Evolutionary conservation across 2,797 vertebrate species (phyloP), one percentile per base, ranked within the genome.

Genomic region (Sebastes iracundus): DNA sequence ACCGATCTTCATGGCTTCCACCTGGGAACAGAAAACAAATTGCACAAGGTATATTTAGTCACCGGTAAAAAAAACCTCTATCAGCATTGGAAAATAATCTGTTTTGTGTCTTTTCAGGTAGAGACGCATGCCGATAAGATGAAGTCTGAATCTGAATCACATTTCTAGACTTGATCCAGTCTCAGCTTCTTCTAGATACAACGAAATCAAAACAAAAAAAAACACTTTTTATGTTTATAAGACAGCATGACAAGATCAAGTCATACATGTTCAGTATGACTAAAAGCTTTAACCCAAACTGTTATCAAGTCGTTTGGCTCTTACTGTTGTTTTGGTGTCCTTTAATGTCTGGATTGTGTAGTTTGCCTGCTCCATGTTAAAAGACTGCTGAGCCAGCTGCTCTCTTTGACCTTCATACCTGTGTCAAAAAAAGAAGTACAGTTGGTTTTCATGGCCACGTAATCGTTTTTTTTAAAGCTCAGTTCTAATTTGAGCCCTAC

Each of bases 341-440:
- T 99, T 99, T 81, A 99, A 77, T 7, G 98, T 96, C 90, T 99
- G 98, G 84, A 99, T 99, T 9, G 99, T 99, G 85, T 99, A 99
- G 94, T 99, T 99, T 62, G 98, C 97, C 95, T 99, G 99, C 87
- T 99, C 99, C 99, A 99, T 99, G 93, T 99, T 99, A 91, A 99
- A 99, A 25, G 99, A 99, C 92, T 99, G 99, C 80, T 99, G 98
- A 80, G 96, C 95, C 0, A 99, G 96, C 80, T 99, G 99, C 92
- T 99, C 99, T 85, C 97, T 94, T 92, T 99, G 99, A 79, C 97
- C 96, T 88, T 99, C 98, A 87, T 99, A 99, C 97, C 99, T 99
- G 93, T 77, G 28, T 72, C 68, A 76, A 61, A 72, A 75, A 75
- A 65, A 25, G 56, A 32, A 69, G 71, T 18, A 56, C 13, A 69